Conservation (phyloP, 2,113 vertebrate genomes). For the Chascanopsetta lugubris region DNA sequence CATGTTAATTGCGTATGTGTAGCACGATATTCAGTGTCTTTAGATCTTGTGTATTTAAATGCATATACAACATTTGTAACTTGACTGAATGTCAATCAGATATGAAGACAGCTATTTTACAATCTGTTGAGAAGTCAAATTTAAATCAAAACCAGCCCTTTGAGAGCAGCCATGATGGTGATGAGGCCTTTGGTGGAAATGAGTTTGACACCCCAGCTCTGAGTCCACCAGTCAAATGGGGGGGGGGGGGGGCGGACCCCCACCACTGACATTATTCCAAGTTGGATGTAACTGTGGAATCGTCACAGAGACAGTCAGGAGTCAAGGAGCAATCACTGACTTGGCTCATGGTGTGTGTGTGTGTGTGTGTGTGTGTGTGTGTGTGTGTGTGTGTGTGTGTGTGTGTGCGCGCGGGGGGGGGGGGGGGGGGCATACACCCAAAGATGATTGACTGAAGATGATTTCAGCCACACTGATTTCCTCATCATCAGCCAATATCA, state of each 20-base stretch:
- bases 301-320: slow-evolving; percentile 7
- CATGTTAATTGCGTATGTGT: no score
- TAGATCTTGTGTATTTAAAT: no score
- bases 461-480: slow-evolving; percentile 48
- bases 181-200: no score
- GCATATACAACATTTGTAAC: no score
- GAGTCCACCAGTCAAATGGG: slow-evolving; percentile 27
- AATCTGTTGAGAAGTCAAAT: no score
- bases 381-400: background rate
- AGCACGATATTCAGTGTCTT: no score
- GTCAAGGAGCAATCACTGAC: slow-evolving; percentile 39
- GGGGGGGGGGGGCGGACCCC: slow-evolving; percentile 16
- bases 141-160: no score
- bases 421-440: slow-evolving; percentile 1
- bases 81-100: no score
- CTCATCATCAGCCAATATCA: slow-evolving; percentile 47
- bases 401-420: background rate
- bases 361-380: background rate
- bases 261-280: slow-evolving; percentile 37
- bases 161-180: no score
- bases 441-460: slow-evolving; percentile 36
- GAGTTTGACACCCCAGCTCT: no score
- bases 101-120: no score
- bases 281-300: slow-evolving; percentile 50
- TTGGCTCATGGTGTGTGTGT: background rate